A percentile compares a stretch with the other conserved stretches of the same genome.
Evolutionary conservation across 1,140 invertebrate genomes (phyloP).

Genomic region (Drosophila lowei): DNA sequence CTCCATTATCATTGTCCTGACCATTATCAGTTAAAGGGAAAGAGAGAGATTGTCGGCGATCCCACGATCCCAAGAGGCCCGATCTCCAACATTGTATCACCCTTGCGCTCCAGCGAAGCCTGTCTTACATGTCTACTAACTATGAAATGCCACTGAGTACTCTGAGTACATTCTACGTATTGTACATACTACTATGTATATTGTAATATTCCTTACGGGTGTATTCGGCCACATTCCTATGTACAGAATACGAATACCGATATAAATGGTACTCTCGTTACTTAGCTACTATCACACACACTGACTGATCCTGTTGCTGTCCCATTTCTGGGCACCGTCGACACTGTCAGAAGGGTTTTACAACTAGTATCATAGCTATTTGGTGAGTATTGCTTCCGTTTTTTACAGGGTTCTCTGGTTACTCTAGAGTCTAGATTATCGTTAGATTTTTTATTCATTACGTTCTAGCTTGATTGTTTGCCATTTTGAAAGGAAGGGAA

Average conservation of each 20-base stretch:
- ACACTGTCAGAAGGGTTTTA: conserved; percentile 64
- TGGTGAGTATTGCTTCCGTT: conserved; percentile 82
- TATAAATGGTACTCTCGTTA: conserved; percentile 37
- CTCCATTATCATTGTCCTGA: conserved; percentile 24
- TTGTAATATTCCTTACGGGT: conserved; percentile 34
- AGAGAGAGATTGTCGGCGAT: conserved; percentile 8
- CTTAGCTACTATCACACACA: conserved; percentile 68
- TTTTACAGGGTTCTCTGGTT: conserved; percentile 75
- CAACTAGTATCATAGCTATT: conserved; percentile 83
- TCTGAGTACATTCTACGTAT: conserved; percentile 44
- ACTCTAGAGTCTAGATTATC: conserved; percentile 41
- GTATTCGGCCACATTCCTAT: conserved; percentile 15
- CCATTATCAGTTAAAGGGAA: conserved; percentile 18
- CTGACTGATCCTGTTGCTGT: conserved; percentile 62
- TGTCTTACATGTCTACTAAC: conserved; percentile 64
- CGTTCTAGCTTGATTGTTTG: conserved; percentile 54
- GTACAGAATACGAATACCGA: conserved; percentile 35
- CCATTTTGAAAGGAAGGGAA: conserved; percentile 8
- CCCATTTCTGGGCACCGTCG: conserved; percentile 47
- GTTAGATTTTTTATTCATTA: conserved; percentile 36
- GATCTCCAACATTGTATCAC: conserved; percentile 65
- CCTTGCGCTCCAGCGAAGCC: conserved; percentile 78
- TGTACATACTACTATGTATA: not conserved
- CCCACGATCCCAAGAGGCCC: conserved; percentile 1
- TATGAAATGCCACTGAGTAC: conserved; percentile 61